Evolutionary conservation across 1,140 invertebrate species (phyloP).

Genomic region (Pseudomyrmex flavicornis): DNA sequence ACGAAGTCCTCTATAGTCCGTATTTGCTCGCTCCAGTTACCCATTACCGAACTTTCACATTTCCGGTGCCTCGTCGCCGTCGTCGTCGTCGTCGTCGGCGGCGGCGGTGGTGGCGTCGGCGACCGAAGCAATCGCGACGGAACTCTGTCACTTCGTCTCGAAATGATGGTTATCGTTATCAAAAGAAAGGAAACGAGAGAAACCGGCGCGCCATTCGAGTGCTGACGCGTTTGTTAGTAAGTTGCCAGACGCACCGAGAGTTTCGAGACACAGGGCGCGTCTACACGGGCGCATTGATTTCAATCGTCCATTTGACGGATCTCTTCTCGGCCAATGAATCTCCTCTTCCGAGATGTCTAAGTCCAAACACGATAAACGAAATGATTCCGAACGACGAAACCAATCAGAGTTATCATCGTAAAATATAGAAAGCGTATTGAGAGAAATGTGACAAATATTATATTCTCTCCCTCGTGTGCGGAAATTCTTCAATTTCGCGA

Average conservation of each 20-base stretch:
- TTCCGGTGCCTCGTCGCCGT: slow-evolving; percentile 62
- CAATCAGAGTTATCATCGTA: neutral
- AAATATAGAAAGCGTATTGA: neutral
- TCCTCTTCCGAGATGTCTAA: neutral
- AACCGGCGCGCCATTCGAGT: slow-evolving; percentile 37
- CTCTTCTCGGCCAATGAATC: slow-evolving; percentile 4
- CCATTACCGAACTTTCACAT: slow-evolving; percentile 70
- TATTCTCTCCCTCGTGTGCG: neutral
- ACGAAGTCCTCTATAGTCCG: slow-evolving; percentile 39
- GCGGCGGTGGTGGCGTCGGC: neutral
- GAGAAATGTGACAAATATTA: neutral
- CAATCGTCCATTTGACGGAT: slow-evolving; percentile 62
- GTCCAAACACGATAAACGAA: neutral
- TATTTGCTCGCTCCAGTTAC: slow-evolving; percentile 71
- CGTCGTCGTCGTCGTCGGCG: slow-evolving; percentile 1
- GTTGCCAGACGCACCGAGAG: slow-evolving; percentile 61
- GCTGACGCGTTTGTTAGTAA: slow-evolving; percentile 60
- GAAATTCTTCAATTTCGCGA: neutral
- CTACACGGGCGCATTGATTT: slow-evolving; percentile 52
- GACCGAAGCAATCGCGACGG: slow-evolving; percentile 63
- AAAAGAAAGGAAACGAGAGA: slow-evolving; percentile 56
- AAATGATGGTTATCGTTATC: slow-evolving; percentile 70
- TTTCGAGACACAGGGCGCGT: slow-evolving; percentile 56
- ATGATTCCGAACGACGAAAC: neutral
- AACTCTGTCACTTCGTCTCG: slow-evolving; percentile 66